phyloP scores from a whole-genome alignment of 2,797 vertebrate species.

The Xenopus petersii region DNA sequence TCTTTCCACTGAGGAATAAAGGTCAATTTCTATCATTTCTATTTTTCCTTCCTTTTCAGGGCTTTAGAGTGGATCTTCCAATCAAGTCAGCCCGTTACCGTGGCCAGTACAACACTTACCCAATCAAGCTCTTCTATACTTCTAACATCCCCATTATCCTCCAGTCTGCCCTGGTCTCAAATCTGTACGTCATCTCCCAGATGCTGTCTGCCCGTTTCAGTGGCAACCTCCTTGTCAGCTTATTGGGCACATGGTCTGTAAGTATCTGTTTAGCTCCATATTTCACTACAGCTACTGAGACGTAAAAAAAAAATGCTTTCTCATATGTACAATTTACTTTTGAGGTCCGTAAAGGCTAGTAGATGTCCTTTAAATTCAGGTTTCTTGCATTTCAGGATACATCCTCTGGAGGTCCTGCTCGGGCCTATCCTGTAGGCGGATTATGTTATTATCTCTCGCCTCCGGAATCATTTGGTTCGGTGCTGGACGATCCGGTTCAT shows the following conservation, averaged over 20 bases:
- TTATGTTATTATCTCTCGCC: conserved; percentile 96
- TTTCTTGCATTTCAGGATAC: conserved; percentile 71
- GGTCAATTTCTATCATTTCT: neutral
- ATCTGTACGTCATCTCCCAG: conserved; percentile 96
- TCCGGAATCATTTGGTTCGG: conserved; percentile 90
- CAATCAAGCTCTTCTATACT: conserved; percentile 97
- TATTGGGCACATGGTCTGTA: conserved; percentile 97
- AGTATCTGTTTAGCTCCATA: conserved; percentile 61
- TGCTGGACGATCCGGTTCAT: conserved; percentile 93
- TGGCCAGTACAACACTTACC: conserved; percentile 98
- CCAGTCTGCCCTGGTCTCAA: conserved; percentile 95
- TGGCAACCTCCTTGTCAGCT: conserved; percentile 92
- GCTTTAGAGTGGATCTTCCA: conserved; percentile 95
- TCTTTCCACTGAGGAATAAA: too few species aligned
- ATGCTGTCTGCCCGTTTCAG: conserved; percentile 98
- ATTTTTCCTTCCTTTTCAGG: conserved; percentile 62
- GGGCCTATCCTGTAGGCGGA: conserved; percentile 94
- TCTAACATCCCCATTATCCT: conserved; percentile 99
- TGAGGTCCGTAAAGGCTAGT: too few species aligned
- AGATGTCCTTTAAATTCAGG: too few species aligned
- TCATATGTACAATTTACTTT: too few species aligned
- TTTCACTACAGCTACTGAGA: too few species aligned
- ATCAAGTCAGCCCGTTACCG: conserved; percentile 97
- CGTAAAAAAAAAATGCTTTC: too few species aligned
- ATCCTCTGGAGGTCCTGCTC: conserved; percentile 85